Conservation (phyloP, 1,140 invertebrate species). For the Drosophila pachea region DNA sequence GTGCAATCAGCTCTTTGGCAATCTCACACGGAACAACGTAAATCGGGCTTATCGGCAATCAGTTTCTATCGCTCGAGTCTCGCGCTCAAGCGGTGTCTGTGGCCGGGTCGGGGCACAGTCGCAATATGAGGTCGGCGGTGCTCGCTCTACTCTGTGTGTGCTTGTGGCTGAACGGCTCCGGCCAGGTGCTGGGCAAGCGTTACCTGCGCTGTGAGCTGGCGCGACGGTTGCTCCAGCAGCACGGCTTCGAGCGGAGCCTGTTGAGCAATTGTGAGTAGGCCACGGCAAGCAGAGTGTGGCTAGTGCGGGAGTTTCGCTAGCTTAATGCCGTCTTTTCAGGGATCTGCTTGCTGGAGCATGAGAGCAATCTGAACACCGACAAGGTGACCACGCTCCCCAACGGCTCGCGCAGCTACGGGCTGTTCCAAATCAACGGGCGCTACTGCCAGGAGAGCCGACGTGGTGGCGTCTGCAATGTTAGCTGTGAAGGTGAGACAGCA, state of each 20-base stretch:
- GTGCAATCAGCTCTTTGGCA: not conserved
- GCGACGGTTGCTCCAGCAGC: conserved; percentile 51
- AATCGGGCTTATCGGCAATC: conserved; percentile 32
- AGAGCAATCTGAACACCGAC: conserved; percentile 83
- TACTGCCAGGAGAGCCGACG: conserved; percentile 54
- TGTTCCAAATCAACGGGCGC: conserved; percentile 81
- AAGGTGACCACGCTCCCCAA: conserved; percentile 82
- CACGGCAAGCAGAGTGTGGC: not conserved
- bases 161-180: conserved; percentile 23
- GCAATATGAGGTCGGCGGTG: conserved; percentile 51
- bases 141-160: conserved; percentile 39
- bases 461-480: conserved; percentile 60
- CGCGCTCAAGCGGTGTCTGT: conserved; percentile 26
- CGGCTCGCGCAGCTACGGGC: conserved; percentile 83
- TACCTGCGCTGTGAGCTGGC: conserved; percentile 60
- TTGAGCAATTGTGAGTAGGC: conserved; percentile 54
- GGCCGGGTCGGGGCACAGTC: conserved; percentile 25
- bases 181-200: conserved; percentile 40
- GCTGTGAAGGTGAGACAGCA: conserved; percentile 57
- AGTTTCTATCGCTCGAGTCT: not conserved
- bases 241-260: conserved; percentile 56
- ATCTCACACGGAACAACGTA: conserved; percentile 22
- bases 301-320: not conserved
- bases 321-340: conserved; percentile 77
- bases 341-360: conserved; percentile 85